phyloP scores from a whole-genome alignment of 2,797 vertebrate genomes.

The Hoplostethus mediterraneus region DNA sequence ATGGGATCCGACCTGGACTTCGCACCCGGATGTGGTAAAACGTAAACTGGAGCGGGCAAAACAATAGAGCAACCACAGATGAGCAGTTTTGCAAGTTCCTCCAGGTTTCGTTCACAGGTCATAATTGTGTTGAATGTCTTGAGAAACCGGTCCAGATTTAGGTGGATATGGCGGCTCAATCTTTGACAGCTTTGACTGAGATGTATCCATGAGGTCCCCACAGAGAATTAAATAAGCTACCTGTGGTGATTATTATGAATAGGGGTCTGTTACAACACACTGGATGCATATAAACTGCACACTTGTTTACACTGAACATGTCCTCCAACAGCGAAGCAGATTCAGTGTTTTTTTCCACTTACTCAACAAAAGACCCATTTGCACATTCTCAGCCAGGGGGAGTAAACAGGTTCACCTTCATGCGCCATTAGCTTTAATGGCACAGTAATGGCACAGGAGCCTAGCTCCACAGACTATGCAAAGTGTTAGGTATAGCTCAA shows the following conservation, averaged over 20 bases:
- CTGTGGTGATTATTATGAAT: not conserved
- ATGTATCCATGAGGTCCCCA: not conserved
- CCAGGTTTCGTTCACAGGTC: constrained; percentile 7
- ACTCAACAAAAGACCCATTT: constrained; percentile 12
- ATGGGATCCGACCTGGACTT: constrained; percentile 48
- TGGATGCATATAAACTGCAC: no score
- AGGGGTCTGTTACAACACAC: no score
- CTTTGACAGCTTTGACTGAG: no score
- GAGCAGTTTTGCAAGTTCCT: constrained; percentile 25
- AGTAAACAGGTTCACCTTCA: constrained; percentile 44
- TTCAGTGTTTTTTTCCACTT: not conserved
- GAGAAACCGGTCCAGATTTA: constrained; percentile 40
- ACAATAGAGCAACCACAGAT: constrained; percentile 3
- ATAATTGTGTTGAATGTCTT: constrained; percentile 4
- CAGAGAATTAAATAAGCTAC: no score
- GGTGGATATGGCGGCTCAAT: not conserved
- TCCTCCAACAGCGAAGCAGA: not conserved
- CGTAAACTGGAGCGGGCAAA: not conserved
- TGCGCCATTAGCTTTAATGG: constrained; percentile 23
- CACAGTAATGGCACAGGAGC: not conserved
- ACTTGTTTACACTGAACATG: not conserved
- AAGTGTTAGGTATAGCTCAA: constrained; percentile 4
- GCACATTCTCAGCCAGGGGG: not conserved
- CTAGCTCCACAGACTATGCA: constrained; percentile 1
- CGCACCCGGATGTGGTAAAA: constrained; percentile 46